Evolutionary conservation across 1,140 invertebrate genomes (phyloP).

Genomic region (Galleria mellonella): DNA sequence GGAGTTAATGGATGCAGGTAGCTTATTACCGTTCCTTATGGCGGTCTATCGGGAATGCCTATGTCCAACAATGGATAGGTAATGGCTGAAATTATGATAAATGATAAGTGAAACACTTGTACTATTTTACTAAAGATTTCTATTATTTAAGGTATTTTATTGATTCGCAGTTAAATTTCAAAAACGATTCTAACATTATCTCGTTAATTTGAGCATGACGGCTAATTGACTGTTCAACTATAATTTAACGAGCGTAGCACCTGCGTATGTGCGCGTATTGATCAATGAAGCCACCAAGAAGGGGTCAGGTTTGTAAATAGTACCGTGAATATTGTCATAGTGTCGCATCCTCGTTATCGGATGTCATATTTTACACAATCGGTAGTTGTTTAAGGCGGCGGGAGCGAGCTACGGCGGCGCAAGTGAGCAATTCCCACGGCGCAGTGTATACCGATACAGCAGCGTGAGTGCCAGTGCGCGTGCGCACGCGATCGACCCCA

Average conservation of each 20-base stretch:
- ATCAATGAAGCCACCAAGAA: conserved; percentile 3
- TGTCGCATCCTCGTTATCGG: conserved; percentile 6
- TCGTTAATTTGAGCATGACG: too few relatives aligned
- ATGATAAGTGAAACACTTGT: too few relatives aligned
- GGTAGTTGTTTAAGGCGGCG: neutral
- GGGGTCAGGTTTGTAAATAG: conserved; percentile 7
- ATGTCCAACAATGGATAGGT: too few relatives aligned
- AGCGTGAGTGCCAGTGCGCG: conserved; percentile 10
- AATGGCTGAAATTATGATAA: too few relatives aligned
- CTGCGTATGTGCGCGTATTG: neutral
- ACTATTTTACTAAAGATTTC: too few relatives aligned
- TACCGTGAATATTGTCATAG: neutral
- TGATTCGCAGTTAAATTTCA: neutral
- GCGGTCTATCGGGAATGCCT: too few relatives aligned
- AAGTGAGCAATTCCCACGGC: neutral
- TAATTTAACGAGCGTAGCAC: neutral
- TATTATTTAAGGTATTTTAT: too few relatives aligned
- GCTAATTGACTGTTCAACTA: neutral
- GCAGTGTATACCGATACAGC: conserved; percentile 7
- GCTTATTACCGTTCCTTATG: too few relatives aligned
- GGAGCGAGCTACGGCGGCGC: neutral
- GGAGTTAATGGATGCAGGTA: too few relatives aligned
- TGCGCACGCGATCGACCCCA: neutral
- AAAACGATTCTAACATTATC: neutral
- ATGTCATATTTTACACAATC: conserved; percentile 14